Conservation (phyloP, 1,140 invertebrate species). For the Ephestia elutella region DNA sequence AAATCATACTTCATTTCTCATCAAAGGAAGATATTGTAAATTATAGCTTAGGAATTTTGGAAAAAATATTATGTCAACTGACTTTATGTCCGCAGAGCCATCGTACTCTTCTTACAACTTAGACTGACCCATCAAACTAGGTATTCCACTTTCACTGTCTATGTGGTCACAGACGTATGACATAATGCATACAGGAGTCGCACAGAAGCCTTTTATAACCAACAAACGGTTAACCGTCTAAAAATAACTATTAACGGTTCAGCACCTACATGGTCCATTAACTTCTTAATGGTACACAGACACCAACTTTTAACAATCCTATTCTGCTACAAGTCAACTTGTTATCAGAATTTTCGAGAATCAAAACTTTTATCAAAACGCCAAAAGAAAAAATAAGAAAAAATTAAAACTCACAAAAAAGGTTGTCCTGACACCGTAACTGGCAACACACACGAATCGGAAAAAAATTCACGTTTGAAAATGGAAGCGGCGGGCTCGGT, state of each 20-base stretch:
- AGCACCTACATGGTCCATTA: not conserved
- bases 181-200: conserved; percentile 28
- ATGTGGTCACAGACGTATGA: conserved; percentile 29
- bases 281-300: conserved; percentile 9
- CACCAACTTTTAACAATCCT: conserved; percentile 8
- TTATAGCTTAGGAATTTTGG: too few species aligned
- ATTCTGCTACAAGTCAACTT: not conserved
- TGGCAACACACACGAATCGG: conserved; percentile 46
- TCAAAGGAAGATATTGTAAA: too few species aligned
- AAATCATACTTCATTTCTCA: too few species aligned
- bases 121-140: conserved; percentile 7
- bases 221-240: conserved; percentile 7
- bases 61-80: not conserved
- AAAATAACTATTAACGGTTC: conserved; percentile 9
- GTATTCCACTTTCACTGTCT: conserved; percentile 40
- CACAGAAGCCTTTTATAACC: not conserved
- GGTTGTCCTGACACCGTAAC: conserved; percentile 27
- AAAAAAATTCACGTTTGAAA: conserved; percentile 31
- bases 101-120: conserved; percentile 10
- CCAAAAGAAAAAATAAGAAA: conserved; percentile 7
- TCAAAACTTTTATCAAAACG: not conserved
- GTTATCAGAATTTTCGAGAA: not conserved
- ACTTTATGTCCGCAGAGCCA: not conserved
- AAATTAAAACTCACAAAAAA: conserved; percentile 40
- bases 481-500: conserved; percentile 39